Percentiles rank a stretch among this genome's conserved stretches.
Evolutionary conservation across 2,888 invertebrate genomes (phyloP).

Genomic region (Dastarcus helophoroides): DNA sequence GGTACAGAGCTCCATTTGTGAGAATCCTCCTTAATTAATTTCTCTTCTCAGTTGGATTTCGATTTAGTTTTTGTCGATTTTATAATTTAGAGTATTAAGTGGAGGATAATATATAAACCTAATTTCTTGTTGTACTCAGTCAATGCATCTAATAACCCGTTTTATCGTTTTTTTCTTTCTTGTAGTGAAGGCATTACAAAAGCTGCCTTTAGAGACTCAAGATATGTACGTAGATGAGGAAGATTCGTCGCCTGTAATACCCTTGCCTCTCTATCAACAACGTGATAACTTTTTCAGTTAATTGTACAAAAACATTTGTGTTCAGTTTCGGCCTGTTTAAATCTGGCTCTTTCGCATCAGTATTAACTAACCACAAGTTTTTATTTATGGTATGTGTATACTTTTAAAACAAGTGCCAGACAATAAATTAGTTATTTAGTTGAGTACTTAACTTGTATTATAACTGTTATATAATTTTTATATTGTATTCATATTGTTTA

Average conservation of each 20-base stretch:
- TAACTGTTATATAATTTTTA: no score
- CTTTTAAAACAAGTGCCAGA: constrained; percentile 29
- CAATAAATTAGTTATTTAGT: constrained; percentile 21
- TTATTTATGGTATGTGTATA: constrained; percentile 12
- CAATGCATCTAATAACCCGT: not conserved
- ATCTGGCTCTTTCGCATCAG: constrained; percentile 7
- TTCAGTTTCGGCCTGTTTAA: constrained; percentile 24
- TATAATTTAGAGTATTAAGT: no score
- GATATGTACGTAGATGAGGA: constrained; percentile 52
- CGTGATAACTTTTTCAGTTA: constrained; percentile 67
- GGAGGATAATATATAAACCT: no score
- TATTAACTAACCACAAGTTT: constrained; percentile 3
- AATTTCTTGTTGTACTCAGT: no score
- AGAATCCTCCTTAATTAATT: no score
- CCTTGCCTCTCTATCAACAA: constrained; percentile 76
- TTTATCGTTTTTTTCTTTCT: constrained; percentile 5
- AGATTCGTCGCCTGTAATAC: constrained; percentile 63
- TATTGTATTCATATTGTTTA: no score
- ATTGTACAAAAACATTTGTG: constrained; percentile 30
- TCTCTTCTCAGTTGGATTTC: no score
- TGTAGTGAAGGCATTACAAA: constrained; percentile 59
- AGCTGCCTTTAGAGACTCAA: constrained; percentile 46
- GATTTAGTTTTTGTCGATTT: no score
- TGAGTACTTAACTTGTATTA: constrained; percentile 1
- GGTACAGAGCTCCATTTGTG: no score